Evolutionary conservation across 1,140 invertebrate species (phyloP), one percentile per base, ranked within the genome.

Genomic region (Centruroides vittatus): DNA sequence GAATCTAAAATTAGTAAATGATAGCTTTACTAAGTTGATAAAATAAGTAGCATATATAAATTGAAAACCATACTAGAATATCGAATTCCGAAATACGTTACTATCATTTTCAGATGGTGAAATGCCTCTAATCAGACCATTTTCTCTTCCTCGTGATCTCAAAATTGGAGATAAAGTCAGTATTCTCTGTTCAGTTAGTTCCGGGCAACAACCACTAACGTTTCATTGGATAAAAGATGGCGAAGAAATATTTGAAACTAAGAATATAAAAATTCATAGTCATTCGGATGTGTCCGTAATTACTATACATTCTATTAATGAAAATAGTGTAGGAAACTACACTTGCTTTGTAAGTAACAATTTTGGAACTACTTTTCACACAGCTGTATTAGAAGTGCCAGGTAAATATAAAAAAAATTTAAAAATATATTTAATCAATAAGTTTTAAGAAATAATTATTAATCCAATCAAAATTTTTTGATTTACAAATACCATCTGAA

Each of bases 341-440:
- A 83, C 85, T 12, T 89, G 86, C 72, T 72, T 79, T 46, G 86
- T 82, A 35, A 79, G 76, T 64, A 88, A 88, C 74, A 73, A 75
- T 54, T 84, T 83, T 48, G 84, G 83, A 61, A 75, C 72, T 58
- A 76, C 78, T 58, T 79, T 76, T 61, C 81, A 82, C 70, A 80
- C 83, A 34, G 78, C 84, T 50, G 1, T 35, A 9, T 47, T 67
- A 13, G 60, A 47, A 47, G 65, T 69, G 8, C 60, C 62, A 59
- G 64, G 66, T 65, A 61, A 57, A 41, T 23, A 46, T 48, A 60
- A 36, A 51, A 9, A 55, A 46, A 36, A 59, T 52, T 1, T 35
- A 47, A 12, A 34, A 58, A 34, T 23, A 51, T 58, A n/a, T 6
- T 46, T 11, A n/a, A 12, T 55, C 0, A 57, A 47, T 47, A 57